A percentile compares a stretch with the other conserved stretches of the same genome.
Conservation (phyloP, 2,888 invertebrate species). For the Dryobota labecula region DNA sequence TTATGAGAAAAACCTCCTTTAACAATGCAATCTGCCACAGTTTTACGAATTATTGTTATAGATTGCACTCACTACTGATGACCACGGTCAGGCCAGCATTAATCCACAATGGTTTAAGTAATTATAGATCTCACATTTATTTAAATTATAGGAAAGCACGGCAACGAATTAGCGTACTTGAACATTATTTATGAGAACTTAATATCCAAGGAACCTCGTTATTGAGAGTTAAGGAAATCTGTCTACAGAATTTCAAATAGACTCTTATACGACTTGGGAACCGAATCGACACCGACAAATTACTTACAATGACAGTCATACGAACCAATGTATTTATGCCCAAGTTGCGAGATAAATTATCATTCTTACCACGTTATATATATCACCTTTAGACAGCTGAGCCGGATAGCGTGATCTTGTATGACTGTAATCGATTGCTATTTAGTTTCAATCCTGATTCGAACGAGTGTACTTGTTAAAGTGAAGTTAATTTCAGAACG, state of each 20-base stretch:
- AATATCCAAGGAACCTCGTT: not conserved
- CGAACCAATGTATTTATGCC: not conserved
- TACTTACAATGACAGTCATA: not conserved
- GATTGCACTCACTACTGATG: too few species aligned
- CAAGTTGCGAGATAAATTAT: not conserved
- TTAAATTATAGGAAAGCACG: too few species aligned
- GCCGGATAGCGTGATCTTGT: not conserved
- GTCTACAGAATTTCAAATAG: not conserved
- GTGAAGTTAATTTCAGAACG: slow-evolving; percentile 60
- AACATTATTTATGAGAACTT: too few species aligned
- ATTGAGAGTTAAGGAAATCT: not conserved
- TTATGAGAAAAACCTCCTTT: too few species aligned
- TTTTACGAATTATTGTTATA: too few species aligned
- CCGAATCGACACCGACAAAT: not conserved
- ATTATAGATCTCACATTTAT: too few species aligned
- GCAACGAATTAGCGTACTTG: too few species aligned
- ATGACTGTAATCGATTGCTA: slow-evolving; percentile 5
- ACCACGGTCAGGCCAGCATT: too few species aligned
- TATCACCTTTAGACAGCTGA: not conserved
- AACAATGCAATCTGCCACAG: too few species aligned
- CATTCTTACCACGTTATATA: not conserved
- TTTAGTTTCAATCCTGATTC: slow-evolving; percentile 41
- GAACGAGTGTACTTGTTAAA: slow-evolving; percentile 49
- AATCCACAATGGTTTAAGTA: too few species aligned
- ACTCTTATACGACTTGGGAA: too few species aligned